Conservation (phyloP, 2,888 invertebrate species). For the Germaria angustata region DNA sequence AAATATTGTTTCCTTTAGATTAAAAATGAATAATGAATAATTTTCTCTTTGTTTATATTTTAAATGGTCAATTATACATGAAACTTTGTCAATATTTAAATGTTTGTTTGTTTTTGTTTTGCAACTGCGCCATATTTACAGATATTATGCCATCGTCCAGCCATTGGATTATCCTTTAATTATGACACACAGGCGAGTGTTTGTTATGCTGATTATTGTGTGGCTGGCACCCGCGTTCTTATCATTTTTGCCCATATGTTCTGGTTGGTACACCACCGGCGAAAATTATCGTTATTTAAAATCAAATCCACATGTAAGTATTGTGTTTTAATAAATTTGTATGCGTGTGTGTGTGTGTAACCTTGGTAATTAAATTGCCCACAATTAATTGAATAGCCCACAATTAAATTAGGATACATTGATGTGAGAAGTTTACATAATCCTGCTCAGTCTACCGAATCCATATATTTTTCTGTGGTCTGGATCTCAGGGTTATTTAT, state of each 20-base stretch:
- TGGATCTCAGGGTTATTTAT: no score
- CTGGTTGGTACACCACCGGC: slow-evolving; percentile 95
- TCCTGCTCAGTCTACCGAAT: no score
- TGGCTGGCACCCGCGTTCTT: slow-evolving; percentile 95
- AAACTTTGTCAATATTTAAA: neutral
- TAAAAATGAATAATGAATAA: no score
- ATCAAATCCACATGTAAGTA: slow-evolving; percentile 84
- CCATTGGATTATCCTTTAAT: slow-evolving; percentile 95
- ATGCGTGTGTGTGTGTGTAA: neutral
- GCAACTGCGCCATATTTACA: slow-evolving; percentile 73
- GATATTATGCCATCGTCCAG: slow-evolving; percentile 94
- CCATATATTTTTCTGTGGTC: no score
- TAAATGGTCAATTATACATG: neutral
- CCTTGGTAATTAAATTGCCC: no score
- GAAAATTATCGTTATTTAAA: slow-evolving; percentile 87
- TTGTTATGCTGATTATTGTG: slow-evolving; percentile 90
- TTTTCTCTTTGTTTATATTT: no score
- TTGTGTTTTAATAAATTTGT: neutral
- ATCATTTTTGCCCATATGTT: slow-evolving; percentile 96
- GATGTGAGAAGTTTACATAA: no score
- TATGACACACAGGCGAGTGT: slow-evolving; percentile 91
- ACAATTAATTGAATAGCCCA: no score
- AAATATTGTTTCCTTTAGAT: no score
- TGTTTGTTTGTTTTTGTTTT: neutral
- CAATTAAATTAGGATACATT: no score